phyloP scores from a whole-genome alignment of 1,140 invertebrate genomes.

The Eulimnadia texana region DNA sequence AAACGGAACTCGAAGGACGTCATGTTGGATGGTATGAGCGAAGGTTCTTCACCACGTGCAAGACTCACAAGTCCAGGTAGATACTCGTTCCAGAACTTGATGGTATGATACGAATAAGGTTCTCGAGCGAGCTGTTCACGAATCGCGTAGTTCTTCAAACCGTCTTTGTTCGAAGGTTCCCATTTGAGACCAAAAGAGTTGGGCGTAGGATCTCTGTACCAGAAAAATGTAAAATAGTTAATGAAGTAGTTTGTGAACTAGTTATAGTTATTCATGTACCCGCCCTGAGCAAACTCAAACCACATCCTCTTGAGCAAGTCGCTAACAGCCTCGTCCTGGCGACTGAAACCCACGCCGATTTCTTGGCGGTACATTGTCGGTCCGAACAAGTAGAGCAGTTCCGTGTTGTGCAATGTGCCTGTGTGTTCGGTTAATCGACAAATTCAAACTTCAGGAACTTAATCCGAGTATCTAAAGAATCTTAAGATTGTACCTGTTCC shows the following conservation, averaged over 20 bases:
- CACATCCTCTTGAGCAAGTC: constrained; percentile 38
- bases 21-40: constrained; percentile 8
- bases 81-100: constrained; percentile 14
- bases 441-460: background rate
- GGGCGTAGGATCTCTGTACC: constrained; percentile 33
- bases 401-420: constrained; percentile 44
- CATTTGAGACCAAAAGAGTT: constrained; percentile 28
- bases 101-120: constrained; percentile 12
- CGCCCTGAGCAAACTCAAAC: constrained; percentile 43
- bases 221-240: background rate
- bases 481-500: constrained; percentile 18
- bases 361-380: constrained; percentile 38
- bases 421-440: constrained; percentile 8
- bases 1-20: constrained; percentile 4
- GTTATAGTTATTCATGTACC: constrained; percentile 27
- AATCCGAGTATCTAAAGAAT: no score
- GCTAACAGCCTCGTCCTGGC: constrained; percentile 40
- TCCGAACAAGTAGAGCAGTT: constrained; percentile 46
- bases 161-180: constrained; percentile 12
- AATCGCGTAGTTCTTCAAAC: constrained; percentile 13
- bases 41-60: constrained; percentile 14
- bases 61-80: constrained; percentile 9
- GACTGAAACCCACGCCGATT: constrained; percentile 34
- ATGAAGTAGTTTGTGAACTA: no score
- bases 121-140: constrained; percentile 7